Percentiles rank a stretch among this genome's conserved stretches.
These are phyloP conservation scores for Perca flavescens DNA, from an alignment of 2,113 vertebrate species.

Conservation along the genomic window DNA sequence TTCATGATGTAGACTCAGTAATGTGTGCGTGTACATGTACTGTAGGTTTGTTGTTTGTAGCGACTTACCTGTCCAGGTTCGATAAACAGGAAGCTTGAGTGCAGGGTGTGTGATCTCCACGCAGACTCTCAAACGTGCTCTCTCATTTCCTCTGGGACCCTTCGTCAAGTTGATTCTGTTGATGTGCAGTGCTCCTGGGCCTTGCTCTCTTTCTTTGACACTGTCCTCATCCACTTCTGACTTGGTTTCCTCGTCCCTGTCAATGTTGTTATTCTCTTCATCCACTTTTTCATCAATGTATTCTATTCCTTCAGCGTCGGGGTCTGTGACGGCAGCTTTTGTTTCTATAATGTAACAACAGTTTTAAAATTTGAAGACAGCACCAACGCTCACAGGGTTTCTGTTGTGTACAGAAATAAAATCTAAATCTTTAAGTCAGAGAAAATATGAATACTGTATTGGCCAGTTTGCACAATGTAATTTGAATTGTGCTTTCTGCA, in stretches of 20 bases:
- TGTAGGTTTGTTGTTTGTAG: neutral
- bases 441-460: neutral
- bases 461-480: too few relatives aligned
- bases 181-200: slow-evolving; percentile 58
- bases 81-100: slow-evolving; percentile 78
- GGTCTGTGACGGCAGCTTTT: slow-evolving; percentile 65
- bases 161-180: slow-evolving; percentile 73
- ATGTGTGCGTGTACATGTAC: neutral
- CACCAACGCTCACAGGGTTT: neutral
- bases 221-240: slow-evolving; percentile 59
- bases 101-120: slow-evolving; percentile 84
- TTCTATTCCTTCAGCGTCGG: slow-evolving; percentile 62
- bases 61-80: slow-evolving; percentile 81
- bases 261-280: slow-evolving; percentile 50
- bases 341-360: slow-evolving; percentile 65
- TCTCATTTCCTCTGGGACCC: slow-evolving; percentile 34
- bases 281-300: slow-evolving; percentile 71
- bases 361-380: neutral
- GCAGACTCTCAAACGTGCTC: slow-evolving; percentile 71
- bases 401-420: neutral
- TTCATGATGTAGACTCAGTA: neutral
- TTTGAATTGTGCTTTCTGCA: neutral
- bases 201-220: slow-evolving; percentile 25
- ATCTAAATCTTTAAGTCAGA: neutral
- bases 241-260: slow-evolving; percentile 34